Evolutionary conservation across 1,140 invertebrate genomes (phyloP), one percentile per base, ranked within the genome.

Genomic region (Dinoponera quadriceps): DNA sequence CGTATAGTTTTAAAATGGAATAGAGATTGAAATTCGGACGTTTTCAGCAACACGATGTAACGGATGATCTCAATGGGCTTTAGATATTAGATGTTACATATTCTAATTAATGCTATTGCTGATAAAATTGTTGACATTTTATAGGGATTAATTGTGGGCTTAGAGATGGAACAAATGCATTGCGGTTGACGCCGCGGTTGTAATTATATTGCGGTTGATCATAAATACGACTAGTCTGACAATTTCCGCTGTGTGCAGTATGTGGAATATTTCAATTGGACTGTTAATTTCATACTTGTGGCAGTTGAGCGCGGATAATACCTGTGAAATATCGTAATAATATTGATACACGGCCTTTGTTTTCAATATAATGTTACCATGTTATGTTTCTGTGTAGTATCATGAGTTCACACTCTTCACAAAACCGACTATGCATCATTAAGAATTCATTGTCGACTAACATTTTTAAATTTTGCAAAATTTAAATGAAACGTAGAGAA

Each of bases 131-230:
- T 33, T 18, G 2, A 13, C 85, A 86, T 86, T 86, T 73, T 38
- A 51, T 65, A 29, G 20, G n/a, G 48, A 33, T 38, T 78, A 86
- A 83, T 84, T 78, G 66, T 18, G 49, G 66, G 13, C 20, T 44
- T 73, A 83, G 68, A 68, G 68, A 68, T 87, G 59, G 66, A 73
- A 33, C 72, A 59, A 80, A 86, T 72, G 57, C 44, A 18, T 18
- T 25, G 38, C 20, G 60, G 62, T 63, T 54, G 18, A 25, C 51
- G 13, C 18, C 29, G 48, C 27, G 51, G 44, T 80, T 60, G 20
- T 73, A 54, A 87, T 87, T 74, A 60, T 66, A 65, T 74, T 65
- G 75, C 62, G 82, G 68, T 87, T 38, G 27, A 72, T 69, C 85
- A 63, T 84, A 84, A 87, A 87, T 83, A 87, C n/a, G 16, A 14